A percentile compares a stretch with the other conserved stretches of the same genome.
Evolutionary conservation across 2,797 vertebrate genomes (phyloP).

Genomic region (Alcedo atthis): DNA sequence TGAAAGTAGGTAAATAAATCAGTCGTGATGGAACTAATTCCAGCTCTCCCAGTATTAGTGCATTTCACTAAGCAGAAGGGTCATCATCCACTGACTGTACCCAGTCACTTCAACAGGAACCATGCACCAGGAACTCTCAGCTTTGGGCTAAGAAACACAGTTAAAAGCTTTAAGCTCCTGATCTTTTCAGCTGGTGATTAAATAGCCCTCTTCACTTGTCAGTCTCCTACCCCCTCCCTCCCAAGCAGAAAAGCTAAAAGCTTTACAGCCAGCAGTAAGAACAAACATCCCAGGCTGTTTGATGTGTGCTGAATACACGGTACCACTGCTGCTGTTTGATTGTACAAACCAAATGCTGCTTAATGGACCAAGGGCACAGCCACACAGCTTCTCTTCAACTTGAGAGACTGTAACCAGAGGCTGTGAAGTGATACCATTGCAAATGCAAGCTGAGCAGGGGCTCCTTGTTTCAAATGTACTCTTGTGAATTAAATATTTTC

Average conservation of each 20-base stretch:
- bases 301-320: neutral
- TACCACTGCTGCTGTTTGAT: neutral
- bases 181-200: neutral
- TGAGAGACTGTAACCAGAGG: neutral
- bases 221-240: neutral
- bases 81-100: neutral
- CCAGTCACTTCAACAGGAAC: neutral
- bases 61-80: neutral
- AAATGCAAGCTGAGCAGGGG: neutral
- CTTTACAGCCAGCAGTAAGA: neutral
- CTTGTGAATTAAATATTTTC: neutral
- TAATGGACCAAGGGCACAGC: neutral
- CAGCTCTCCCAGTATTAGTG: neutral
- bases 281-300: neutral
- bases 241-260: neutral
- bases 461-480: neutral
- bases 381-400: neutral
- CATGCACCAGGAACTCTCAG: neutral
- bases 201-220: neutral
- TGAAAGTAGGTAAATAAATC: neutral
- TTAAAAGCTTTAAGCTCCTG: conserved; percentile 1
- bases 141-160: neutral
- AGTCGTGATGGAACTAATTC: conserved; percentile 12
- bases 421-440: conserved; percentile 11
- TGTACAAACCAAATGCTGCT: neutral